Base-by-base conservation (phyloP, 2,888 invertebrate genomes). In the Conchocele bisecta region DNA sequence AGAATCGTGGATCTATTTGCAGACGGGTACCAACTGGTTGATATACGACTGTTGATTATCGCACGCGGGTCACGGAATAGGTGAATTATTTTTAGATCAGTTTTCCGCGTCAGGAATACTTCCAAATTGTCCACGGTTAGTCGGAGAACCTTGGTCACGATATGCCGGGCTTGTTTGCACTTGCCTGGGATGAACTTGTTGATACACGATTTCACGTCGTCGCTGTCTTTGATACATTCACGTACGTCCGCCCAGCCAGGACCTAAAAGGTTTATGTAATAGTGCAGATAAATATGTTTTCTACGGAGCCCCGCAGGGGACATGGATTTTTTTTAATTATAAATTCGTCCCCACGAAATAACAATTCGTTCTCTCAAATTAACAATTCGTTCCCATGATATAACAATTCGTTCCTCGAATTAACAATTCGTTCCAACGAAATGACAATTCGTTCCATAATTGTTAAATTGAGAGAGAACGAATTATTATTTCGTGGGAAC, bases 31-130 rank as follows among this genome's bases (percentile, higher is more conserved):
- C 65, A 57, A 13, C 15, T 56, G 9, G 63, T 64, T n/a, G 54
- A 39, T 4, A 63, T 65, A 22, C 59, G 29, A 1, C 57, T 51
- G 31, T 68, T 74, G n/a, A 65, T 65, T 41, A 72, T 61, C 7
- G 31, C 37, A 26, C 50, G 57, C 17, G 65, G 65, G 31, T 65
- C 65, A 51, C 65, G 29, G 24, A 65, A 65, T 0, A 65, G 41
- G 20, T 65, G 65, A 37, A 65, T 65, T 4, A 65, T 39, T 26
- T 57, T 48, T 6, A 65, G 50, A 29, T 65, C 33, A 5, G n/a
- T n/a, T 22, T 39, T 57, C 0, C 50, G 7, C 33, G 50, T 26
- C 13, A 64, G 41, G 3, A 70, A n/a, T 13, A 11, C 5, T 31
- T 22, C 59, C 9, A 59, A 31, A 33, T 50, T 28, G 28, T 58